Evolutionary conservation across 2,113 vertebrate species (phyloP), one percentile per base, ranked within the genome.

Genomic region (Elaphurus davidianus): DNA sequence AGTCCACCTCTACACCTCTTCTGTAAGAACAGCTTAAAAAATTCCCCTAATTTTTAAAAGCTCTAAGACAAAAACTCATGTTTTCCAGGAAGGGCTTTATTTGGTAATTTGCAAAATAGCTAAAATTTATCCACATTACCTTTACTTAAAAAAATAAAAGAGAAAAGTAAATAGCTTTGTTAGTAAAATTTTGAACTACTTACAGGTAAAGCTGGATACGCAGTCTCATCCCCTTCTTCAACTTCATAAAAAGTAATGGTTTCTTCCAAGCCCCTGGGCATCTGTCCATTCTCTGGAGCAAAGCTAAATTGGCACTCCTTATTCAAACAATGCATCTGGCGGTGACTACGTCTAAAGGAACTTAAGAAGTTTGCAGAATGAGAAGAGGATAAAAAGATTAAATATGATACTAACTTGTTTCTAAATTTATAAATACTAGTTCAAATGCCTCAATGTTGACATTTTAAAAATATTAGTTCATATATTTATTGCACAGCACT

Each of bases 261-360:
- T 95, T 99, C 99, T 95, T 99, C 99, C 74, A 99, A 95, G 33
- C 98, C 99, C 36, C 98, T 98, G 21, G 98, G 97, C 54, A 99
- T 98, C n/a, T 99, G 99, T 19, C 97, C 99, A 54, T 78, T 97
- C 78, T 98, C 99, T 0, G 99, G 93, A 33, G 98, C 94, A 91
- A 99, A 99, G 45, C 99, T 98, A 64, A 99, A 99, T 93, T 99
- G 99, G 96, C 99, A 99, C 36, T 99, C 99, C 94, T 99, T 99
- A 97, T 98, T 99, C 62, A 99, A 96, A 43, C 98, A 98, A 25
- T 98, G 99, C 99, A 99, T 98, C 84, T 98, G 99, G n/a, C 99
- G 98, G 36, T 99, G 98, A 95, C 99, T 99, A 57, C 98, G 99
- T 94, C 99, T 98, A 93, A 98, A 99, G 0, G 99, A 99, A 88